Percentiles rank a stretch among this genome's conserved stretches.
Evolutionary conservation across 1,140 invertebrate species (phyloP).

Genomic region (Prorops nasuta): DNA sequence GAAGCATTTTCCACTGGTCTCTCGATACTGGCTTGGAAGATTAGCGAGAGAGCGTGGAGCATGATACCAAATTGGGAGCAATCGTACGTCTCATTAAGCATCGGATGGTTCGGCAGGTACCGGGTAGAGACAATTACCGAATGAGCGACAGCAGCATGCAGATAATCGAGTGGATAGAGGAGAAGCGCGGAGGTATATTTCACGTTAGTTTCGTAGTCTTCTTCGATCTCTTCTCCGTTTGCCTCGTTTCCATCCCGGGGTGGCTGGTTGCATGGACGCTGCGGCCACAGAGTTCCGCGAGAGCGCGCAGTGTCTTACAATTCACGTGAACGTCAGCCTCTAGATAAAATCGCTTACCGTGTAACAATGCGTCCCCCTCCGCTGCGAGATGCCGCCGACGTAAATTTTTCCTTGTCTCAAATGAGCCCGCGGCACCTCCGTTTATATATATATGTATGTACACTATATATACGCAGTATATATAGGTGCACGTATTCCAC

Average conservation of each 20-base stretch:
- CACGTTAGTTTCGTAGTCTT: conserved; percentile 5
- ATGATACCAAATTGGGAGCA: background rate
- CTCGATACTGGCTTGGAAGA: no score
- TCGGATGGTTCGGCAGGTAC: background rate
- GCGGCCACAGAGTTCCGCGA: no score
- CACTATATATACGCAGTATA: no score
- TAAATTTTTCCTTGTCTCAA: conserved; percentile 18
- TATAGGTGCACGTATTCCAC: no score
- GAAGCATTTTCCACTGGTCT: background rate
- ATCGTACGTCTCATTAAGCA: conserved; percentile 6
- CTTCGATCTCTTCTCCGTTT: conserved; percentile 15
- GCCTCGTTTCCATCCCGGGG: background rate
- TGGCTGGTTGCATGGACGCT: no score
- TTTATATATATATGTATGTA: no score
- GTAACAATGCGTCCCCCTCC: no score
- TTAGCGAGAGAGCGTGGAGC: no score
- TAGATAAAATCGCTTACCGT: conserved; percentile 21
- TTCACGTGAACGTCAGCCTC: conserved; percentile 41
- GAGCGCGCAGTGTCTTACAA: conserved; percentile 36
- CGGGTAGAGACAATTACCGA: conserved; percentile 13
- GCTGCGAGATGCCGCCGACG: no score
- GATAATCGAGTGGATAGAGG: conserved; percentile 1
- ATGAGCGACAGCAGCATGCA: conserved; percentile 11
- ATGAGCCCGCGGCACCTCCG: background rate
- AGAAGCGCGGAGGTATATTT: conserved; percentile 2